These are phyloP conservation scores for Glareola pratincola DNA, from an alignment of 2,113 vertebrate genomes.

Conservation along the genomic window DNA sequence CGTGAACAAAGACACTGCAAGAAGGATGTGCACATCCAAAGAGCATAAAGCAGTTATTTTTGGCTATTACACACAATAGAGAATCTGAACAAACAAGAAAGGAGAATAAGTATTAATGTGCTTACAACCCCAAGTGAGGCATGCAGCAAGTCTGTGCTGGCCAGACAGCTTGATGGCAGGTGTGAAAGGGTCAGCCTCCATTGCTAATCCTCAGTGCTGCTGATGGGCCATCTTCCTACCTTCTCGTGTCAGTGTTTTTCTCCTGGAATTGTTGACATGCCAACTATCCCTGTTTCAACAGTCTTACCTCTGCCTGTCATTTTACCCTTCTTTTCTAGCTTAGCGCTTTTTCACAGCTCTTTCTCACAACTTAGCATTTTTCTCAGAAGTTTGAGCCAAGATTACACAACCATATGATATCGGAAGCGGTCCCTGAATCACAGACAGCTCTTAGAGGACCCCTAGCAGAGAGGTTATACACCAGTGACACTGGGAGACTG, in stretches of 20 bases:
- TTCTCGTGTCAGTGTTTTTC: background rate
- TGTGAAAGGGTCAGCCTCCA: background rate
- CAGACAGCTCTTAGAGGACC: background rate
- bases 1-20: background rate
- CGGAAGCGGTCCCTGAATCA: background rate
- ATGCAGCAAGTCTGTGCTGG: background rate
- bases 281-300: background rate
- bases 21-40: background rate
- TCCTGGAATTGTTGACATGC: background rate
- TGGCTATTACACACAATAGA: background rate
- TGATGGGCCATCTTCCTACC: background rate
- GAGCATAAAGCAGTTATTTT: background rate
- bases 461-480: background rate
- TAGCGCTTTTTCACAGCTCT: slow-evolving; percentile 8
- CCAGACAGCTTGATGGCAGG: background rate
- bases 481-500: background rate
- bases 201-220: background rate
- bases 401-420: background rate
- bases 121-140: background rate
- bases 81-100: background rate
- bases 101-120: background rate
- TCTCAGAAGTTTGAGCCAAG: background rate
- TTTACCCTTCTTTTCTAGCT: background rate
- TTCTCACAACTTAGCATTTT: background rate
- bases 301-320: background rate